Conservation (phyloP, 2,888 invertebrate genomes). For the Axea sp. region DNA sequence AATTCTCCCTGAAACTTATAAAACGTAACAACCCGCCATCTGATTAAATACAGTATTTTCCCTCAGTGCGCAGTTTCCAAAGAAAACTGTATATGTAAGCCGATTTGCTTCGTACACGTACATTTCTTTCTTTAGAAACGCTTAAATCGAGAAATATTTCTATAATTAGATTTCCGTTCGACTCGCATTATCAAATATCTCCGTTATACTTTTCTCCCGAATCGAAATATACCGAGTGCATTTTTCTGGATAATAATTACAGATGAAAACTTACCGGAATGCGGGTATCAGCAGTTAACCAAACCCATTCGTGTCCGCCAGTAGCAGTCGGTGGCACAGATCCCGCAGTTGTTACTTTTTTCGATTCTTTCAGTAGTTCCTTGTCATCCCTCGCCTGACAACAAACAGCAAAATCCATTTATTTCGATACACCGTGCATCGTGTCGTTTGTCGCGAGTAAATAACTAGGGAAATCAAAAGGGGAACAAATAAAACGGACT, state of each 20-base stretch:
- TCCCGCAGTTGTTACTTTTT: constrained; percentile 79
- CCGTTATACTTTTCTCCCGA: constrained; percentile 10
- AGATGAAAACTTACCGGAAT: constrained; percentile 85
- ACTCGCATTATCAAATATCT: constrained; percentile 37
- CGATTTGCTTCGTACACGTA: too few species aligned
- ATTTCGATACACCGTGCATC: constrained; percentile 18
- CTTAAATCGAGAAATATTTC: constrained; percentile 32
- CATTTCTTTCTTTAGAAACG: not conserved
- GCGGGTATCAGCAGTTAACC: constrained; percentile 91
- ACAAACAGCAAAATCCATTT: constrained; percentile 43
- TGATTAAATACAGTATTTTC: too few species aligned
- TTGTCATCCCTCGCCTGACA: constrained; percentile 74
- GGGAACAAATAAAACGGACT: constrained; percentile 1
- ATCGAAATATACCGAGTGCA: constrained; percentile 26
- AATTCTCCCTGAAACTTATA: too few species aligned
- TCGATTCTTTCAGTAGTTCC: constrained; percentile 80
- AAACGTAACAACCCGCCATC: too few species aligned
- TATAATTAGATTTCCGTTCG: constrained; percentile 37
- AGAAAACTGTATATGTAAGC: too few species aligned
- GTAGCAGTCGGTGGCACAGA: constrained; percentile 83
- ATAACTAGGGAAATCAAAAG: constrained; percentile 10
- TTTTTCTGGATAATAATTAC: constrained; percentile 44
- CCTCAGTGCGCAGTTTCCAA: too few species aligned
- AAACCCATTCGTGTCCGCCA: constrained; percentile 90
- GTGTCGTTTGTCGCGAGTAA: not conserved